These are phyloP conservation scores for Dendronephthya gigantea DNA, from an alignment of 64 coral and sea anemone genomes.

Conservation along the genomic window DNA sequence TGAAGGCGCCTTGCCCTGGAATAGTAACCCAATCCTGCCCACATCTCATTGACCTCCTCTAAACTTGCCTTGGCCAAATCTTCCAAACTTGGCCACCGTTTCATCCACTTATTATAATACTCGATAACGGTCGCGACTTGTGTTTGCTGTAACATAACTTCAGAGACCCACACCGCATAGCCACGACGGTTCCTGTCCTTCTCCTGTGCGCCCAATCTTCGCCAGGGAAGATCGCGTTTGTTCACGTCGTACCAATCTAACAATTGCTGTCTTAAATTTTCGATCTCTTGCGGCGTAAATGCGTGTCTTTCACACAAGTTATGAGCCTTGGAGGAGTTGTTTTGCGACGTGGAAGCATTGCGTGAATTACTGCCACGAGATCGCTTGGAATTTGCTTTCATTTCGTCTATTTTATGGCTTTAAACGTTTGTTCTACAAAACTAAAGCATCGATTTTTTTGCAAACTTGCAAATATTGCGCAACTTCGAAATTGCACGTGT, in stretches of 20 bases:
- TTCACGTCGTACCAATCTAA: slow-evolving; percentile 76
- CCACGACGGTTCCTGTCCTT: slow-evolving; percentile 59
- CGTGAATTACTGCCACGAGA: no score
- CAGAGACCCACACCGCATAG: slow-evolving; percentile 93
- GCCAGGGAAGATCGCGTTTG: slow-evolving; percentile 80
- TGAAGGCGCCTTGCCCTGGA: slow-evolving; percentile 67
- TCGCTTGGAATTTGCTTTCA: background rate
- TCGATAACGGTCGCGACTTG: slow-evolving; percentile 87
- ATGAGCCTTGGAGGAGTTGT: background rate
- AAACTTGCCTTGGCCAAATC: slow-evolving; percentile 59
- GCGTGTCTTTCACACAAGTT: slow-evolving; percentile 23
- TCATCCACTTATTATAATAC: slow-evolving; percentile 97
- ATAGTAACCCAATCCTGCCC: slow-evolving; percentile 94
- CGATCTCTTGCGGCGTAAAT: slow-evolving; percentile 45
- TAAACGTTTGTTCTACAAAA: no score
- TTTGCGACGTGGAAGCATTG: background rate
- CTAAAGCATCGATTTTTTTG: no score
- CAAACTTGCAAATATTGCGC: background rate
- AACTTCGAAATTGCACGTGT: background rate
- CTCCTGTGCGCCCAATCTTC: slow-evolving; percentile 27
- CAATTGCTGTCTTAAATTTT: slow-evolving; percentile 33
- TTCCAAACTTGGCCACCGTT: slow-evolving; percentile 77
- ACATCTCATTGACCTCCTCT: slow-evolving; percentile 86
- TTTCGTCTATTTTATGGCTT: background rate
- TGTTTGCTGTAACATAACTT: slow-evolving; percentile 96